A percentile compares a stretch with the other conserved stretches of the same genome.
Evolutionary conservation across 2,797 vertebrate genomes (phyloP).

Genomic region (Spea hammondii): DNA sequence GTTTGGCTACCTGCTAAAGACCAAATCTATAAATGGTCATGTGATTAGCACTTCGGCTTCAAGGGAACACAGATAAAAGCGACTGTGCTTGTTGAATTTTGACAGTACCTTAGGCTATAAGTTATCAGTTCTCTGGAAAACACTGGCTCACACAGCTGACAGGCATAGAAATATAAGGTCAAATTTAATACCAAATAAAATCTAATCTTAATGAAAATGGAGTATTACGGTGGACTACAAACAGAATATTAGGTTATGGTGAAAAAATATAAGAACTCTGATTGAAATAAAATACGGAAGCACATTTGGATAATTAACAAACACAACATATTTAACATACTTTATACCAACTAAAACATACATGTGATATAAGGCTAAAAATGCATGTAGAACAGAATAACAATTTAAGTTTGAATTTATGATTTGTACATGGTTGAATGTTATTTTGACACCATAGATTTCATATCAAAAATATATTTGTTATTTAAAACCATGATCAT

Average conservation of each 20-base stretch:
- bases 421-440: too few relatives aligned
- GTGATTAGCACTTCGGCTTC: conserved; percentile 36
- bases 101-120: conserved; percentile 45
- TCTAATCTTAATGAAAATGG: conserved; percentile 20
- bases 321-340: too few relatives aligned
- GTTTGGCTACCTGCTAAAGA: conserved; percentile 21
- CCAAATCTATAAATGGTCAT: conserved; percentile 39
- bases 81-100: conserved; percentile 26
- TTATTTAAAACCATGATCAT: too few relatives aligned
- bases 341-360: too few relatives aligned
- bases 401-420: too few relatives aligned
- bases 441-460: too few relatives aligned
- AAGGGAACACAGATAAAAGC: conserved; percentile 42
- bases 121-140: conserved; percentile 37
- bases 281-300: too few relatives aligned
- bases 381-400: too few relatives aligned
- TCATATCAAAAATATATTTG: too few relatives aligned
- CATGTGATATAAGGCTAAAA: too few relatives aligned
- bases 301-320: too few relatives aligned
- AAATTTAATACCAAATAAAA: conserved; percentile 24
- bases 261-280: not conserved
- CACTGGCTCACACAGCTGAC: conserved; percentile 31
- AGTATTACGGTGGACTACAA: not conserved
- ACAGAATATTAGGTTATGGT: conserved; percentile 13
- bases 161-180: conserved; percentile 42